Evolutionary conservation across 2,888 invertebrate genomes (phyloP).

Genomic region (Perithous albicinctus): DNA sequence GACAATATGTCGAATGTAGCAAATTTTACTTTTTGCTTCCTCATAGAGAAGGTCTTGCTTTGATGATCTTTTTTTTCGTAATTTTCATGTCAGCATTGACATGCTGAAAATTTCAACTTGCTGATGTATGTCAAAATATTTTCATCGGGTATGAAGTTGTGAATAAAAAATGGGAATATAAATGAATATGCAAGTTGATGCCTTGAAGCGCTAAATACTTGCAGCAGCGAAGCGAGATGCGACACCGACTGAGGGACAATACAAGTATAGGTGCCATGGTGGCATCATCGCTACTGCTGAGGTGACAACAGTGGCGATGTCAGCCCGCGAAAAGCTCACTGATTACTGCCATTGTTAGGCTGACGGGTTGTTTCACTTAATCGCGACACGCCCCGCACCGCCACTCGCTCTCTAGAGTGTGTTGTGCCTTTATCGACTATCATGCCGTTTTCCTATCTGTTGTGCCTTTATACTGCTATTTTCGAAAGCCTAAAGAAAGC

Average conservation of each 20-base stretch:
- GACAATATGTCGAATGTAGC: no score
- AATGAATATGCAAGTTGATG: constrained; percentile 7
- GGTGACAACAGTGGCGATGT: constrained; percentile 65
- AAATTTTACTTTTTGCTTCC: no score
- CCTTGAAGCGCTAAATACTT: constrained; percentile 1
- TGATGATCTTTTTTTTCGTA: no score
- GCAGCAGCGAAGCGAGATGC: background rate
- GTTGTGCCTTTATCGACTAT: constrained; percentile 74
- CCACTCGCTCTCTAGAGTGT: constrained; percentile 69
- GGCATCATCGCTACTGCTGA: constrained; percentile 65
- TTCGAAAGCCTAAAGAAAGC: constrained; percentile 52
- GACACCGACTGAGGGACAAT: background rate
- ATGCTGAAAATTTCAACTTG: no score
- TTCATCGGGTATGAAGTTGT: no score
- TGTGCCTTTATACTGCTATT: constrained; percentile 55
- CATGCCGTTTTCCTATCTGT: constrained; percentile 55
- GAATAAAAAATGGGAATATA: constrained; percentile 1
- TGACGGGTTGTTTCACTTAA: constrained; percentile 81
- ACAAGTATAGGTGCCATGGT: constrained; percentile 5
- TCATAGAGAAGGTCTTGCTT: no score
- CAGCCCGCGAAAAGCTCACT: constrained; percentile 77
- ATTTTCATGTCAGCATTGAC: no score
- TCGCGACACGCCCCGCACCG: constrained; percentile 73
- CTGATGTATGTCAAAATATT: no score
- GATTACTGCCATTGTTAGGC: constrained; percentile 80